A percentile compares a stretch with the other conserved stretches of the same genome.
These are phyloP conservation scores for Clivina fossor DNA, from an alignment of 2,888 invertebrate species.

Conservation along the genomic window DNA sequence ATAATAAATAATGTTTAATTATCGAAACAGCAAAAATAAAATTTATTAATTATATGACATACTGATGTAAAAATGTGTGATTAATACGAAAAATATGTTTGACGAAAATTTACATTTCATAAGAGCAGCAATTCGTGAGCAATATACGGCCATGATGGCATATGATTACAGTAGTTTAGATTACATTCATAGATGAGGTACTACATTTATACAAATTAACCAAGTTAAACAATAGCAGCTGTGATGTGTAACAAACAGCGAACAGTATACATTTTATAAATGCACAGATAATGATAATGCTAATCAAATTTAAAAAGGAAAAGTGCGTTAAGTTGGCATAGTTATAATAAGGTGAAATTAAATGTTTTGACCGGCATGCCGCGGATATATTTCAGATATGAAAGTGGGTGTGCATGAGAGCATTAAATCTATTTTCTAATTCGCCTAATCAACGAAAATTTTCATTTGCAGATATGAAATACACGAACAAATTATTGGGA, in stretches of 20 bases:
- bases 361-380: constrained; percentile 30
- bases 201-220: constrained; percentile 13
- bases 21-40: too few relatives aligned
- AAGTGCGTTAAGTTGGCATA: constrained; percentile 16
- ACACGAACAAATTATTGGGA: background rate
- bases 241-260: constrained; percentile 22
- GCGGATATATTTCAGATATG: constrained; percentile 19
- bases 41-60: too few relatives aligned
- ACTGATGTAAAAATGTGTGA: too few relatives aligned
- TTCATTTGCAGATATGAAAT: constrained; percentile 11
- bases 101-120: too few relatives aligned
- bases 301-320: constrained; percentile 9
- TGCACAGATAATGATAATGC: constrained; percentile 10
- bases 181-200: constrained; percentile 26
- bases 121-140: too few relatives aligned
- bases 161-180: constrained; percentile 30
- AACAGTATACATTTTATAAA: constrained; percentile 19
- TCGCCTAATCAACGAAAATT: too few relatives aligned
- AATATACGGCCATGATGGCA: constrained; percentile 28
- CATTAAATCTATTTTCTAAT: constrained; percentile 17
- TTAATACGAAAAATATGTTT: too few relatives aligned
- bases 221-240: constrained; percentile 21
- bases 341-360: constrained; percentile 21
- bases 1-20: too few relatives aligned
- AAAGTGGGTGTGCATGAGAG: constrained; percentile 28